Conservation (phyloP, 92 coral and sea anemone species). For the Umimayanthus kanabou region DNA sequence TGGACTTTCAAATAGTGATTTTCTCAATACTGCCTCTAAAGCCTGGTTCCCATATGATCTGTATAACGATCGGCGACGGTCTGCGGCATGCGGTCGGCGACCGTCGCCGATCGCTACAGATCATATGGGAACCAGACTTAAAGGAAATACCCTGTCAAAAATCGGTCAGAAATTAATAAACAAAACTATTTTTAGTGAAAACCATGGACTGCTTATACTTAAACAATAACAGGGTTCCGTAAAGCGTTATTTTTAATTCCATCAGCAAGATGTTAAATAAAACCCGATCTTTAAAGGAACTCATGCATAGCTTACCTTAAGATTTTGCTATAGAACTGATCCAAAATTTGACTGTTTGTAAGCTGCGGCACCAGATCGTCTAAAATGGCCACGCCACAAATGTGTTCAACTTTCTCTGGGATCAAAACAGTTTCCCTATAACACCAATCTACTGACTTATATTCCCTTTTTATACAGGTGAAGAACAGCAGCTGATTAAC, state of each 20-base stretch:
- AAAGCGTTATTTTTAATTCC: too few species aligned
- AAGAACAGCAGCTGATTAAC: neutral
- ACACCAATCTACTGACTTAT: neutral
- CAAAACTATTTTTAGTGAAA: too few species aligned
- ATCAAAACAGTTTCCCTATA: neutral
- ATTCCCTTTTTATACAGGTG: neutral
- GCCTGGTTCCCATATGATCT: too few species aligned
- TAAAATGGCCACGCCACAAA: neutral
- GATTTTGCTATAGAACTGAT: neutral
- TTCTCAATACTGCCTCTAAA: too few species aligned
- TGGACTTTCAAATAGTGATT: too few species aligned
- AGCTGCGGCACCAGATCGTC: neutral
- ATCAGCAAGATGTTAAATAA: neutral
- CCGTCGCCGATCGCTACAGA: too few species aligned
- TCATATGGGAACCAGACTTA: too few species aligned
- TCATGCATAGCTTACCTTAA: neutral
- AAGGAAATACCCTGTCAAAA: too few species aligned
- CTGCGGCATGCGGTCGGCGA: too few species aligned
- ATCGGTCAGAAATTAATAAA: too few species aligned
- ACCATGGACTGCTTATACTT: too few species aligned
- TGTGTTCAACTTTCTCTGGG: neutral
- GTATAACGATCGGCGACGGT: too few species aligned
- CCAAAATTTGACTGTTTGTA: neutral
- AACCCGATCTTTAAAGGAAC: neutral
- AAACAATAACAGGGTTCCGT: neutral